phyloP scores from a whole-genome alignment of 1,140 invertebrate species.

The Samia ricini region DNA sequence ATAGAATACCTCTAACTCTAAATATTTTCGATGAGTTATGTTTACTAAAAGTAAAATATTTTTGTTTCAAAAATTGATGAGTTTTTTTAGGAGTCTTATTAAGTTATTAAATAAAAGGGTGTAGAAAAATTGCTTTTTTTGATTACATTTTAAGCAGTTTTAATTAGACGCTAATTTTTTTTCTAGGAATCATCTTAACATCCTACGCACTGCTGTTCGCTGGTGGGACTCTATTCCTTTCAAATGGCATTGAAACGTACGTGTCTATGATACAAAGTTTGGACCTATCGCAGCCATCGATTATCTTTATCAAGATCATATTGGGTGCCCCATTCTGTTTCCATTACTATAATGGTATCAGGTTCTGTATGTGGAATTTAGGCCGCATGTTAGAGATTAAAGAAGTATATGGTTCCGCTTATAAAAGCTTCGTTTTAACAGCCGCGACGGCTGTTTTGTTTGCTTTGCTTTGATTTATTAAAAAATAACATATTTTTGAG shows the following conservation, averaged over 20 bases:
- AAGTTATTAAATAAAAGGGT: too few relatives aligned
- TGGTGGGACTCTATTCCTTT: slow-evolving; percentile 41
- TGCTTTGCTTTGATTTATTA: slow-evolving; percentile 30
- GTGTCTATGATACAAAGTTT: slow-evolving; percentile 60
- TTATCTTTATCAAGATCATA: slow-evolving; percentile 41
- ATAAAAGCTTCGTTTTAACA: slow-evolving; percentile 28
- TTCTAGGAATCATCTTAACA: slow-evolving; percentile 40
- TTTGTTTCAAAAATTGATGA: too few relatives aligned
- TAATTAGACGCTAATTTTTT: background rate
- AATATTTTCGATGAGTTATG: too few relatives aligned
- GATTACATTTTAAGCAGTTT: too few relatives aligned
- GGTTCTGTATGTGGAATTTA: slow-evolving; percentile 41
- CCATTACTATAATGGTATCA: slow-evolving; percentile 53
- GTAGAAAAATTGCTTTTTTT: too few relatives aligned
- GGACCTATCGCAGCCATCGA: slow-evolving; percentile 31
- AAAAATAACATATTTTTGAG: background rate
- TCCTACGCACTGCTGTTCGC: slow-evolving; percentile 41
- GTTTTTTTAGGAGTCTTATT: too few relatives aligned
- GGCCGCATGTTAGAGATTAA: slow-evolving; percentile 39
- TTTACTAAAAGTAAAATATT: too few relatives aligned
- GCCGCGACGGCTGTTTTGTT: slow-evolving; percentile 32
- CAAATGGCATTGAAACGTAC: slow-evolving; percentile 53
- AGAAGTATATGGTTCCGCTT: slow-evolving; percentile 36
- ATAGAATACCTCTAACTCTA: too few relatives aligned
- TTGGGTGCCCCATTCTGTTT: slow-evolving; percentile 43